Evolutionary conservation across 2,888 invertebrate species (phyloP), one percentile per base, ranked within the genome.

Genomic region (Gnatocerus cornutus): DNA sequence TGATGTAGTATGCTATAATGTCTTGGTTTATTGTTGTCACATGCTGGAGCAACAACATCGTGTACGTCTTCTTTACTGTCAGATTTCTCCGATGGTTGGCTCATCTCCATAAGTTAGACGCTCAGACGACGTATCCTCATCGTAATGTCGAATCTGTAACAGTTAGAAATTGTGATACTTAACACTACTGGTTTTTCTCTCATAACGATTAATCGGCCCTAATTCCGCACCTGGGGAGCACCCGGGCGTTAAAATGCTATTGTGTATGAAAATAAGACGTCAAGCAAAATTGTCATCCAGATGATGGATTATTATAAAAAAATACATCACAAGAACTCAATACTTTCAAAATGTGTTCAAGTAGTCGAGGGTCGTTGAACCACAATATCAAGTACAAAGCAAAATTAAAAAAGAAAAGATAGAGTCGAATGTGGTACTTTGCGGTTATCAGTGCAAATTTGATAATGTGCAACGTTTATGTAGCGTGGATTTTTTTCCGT

Each of bases 1-100:
- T 96, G 87, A 8, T 45, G 65, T 27, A 46, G 10, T 5, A 65
- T 16, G 4, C 45, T 8, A n/a, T 8, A 37, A n/a, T 37, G 37
- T 37, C 37, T 37, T 37, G 21, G 21, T 21, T 21, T 21, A 21
- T 21, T 21, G 21, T 37, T 37, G 6, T 37, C 37, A 37, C 37
- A n/a, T 2, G 6, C 7, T 5, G 37, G 7, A 1, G 21, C 1
- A 4, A 21, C 21, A 21, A 21, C 21, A 21, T 21, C 21, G 21
- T 21, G 21, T 21, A 21, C 4, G 21, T 21, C 21, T 21, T 21
- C 21, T 21, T 21, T 21, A 21, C 21, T 21, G 21, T n/a, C 4
- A 29, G 52, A 7, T 4, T 52, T 30, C 12, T 52, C 52, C 1
- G 29, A 30, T 4, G 12, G 30, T 10, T 30, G 6, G 12, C 30